These are phyloP conservation scores for Xiphophorus couchianus DNA, from an alignment of 2,113 vertebrate species.

Conservation along the genomic window DNA sequence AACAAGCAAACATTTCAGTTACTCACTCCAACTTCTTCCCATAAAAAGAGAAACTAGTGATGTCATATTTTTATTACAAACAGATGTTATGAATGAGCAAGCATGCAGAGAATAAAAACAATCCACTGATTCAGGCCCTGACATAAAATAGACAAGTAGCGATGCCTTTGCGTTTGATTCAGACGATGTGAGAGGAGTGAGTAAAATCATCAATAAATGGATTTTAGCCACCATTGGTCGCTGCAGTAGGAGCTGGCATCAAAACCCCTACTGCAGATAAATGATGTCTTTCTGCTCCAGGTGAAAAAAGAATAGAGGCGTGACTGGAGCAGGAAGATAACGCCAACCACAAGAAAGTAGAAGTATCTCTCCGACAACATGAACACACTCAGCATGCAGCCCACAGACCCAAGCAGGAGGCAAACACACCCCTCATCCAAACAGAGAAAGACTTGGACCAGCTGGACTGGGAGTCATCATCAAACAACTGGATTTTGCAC, in stretches of 20 bases:
- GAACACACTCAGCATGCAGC: constrained; percentile 59
- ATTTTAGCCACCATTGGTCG: constrained; percentile 12
- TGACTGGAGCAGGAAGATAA: constrained; percentile 49
- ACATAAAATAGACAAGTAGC: constrained; percentile 39
- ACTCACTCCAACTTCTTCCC: neutral
- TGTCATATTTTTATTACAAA: constrained; percentile 30
- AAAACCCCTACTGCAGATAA: constrained; percentile 35
- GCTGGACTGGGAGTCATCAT: constrained; percentile 69
- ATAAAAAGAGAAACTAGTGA: neutral
- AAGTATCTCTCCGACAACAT: constrained; percentile 1
- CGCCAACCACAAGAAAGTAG: constrained; percentile 3
- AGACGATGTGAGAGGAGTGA: constrained; percentile 29
- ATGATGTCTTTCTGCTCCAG: too few species aligned
- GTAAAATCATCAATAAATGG: constrained; percentile 34
- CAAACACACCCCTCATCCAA: constrained; percentile 65
- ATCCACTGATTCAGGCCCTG: constrained; percentile 7
- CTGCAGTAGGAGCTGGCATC: constrained; percentile 29
- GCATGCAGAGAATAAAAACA: constrained; percentile 47
- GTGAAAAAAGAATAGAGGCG: neutral
- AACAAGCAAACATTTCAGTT: constrained; percentile 18
- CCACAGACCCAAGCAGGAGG: constrained; percentile 40
- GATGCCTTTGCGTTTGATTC: constrained; percentile 40
- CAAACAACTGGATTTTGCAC: constrained; percentile 51
- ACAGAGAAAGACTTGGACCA: constrained; percentile 33
- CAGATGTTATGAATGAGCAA: neutral